Evolutionary conservation across 1,140 invertebrate species (phyloP), one percentile per base, ranked within the genome.

Genomic region (Batillaria attramentaria): DNA sequence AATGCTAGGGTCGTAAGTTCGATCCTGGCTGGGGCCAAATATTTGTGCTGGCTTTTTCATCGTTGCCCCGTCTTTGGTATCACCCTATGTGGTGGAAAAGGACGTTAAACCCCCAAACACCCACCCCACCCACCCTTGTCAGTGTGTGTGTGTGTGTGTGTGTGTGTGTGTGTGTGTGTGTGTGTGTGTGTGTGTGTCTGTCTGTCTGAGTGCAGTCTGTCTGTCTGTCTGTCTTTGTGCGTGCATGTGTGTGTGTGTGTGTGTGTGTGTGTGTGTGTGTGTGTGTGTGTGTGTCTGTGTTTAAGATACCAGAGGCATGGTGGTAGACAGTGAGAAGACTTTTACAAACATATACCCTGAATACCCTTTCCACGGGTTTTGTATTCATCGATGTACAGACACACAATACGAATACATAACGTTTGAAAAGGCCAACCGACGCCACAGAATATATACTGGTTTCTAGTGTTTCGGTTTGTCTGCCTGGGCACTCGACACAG

Each of bases 231-330:
- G 18, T n/a, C 28, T 35, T 28, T 35, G 66, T 69, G 66, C 35
- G 31, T 69, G 66, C n/a, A 35, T 41, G 66, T 33, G 33, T 41
- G 66, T 69, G 66, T 35, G 37, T 69, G 66, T 69, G 66, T 69
- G 66, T 41, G 66, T 41, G 31, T 35, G 66, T 69, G 66, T 69
- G 35, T 37, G 66, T 43, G 8, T 13, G 1, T 24, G 41, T 72
- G 69, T 43, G 69, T 43, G 69, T 72, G 69, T 43, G 69, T 46
- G 69, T 43, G 69, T 46, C 18, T 72, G 69, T 72, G 69, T 72
- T 18, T 43, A n/a, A 43, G 69, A 18, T 39, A 31, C 37, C 37
- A 39, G 5, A 68, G 13, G 37, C 31, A 35, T 31, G 20, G 18
- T 35, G 13, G 20, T 31, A 68, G 18, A 37, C 37, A 37, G 4